Base-by-base conservation (phyloP, 2,888 invertebrate genomes). In the Pterobdella sp. region DNA sequence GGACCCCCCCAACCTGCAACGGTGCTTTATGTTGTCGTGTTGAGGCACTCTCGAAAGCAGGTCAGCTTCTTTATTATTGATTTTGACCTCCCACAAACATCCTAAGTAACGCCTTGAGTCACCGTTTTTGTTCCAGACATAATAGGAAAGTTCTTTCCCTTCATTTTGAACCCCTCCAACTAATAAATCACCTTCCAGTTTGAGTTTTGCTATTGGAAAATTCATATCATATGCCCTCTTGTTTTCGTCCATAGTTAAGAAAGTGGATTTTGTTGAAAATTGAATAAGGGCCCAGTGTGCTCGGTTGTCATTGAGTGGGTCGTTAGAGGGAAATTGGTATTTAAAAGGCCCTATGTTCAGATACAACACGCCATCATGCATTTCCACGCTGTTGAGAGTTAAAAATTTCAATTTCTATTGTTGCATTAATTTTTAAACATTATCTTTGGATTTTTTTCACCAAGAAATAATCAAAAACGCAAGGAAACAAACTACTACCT, bases 41-140 rank as follows among this genome's bases (percentile, higher is more conserved):
- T 35, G 32, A n/a, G 49, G 49, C 1, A 22, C 36, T 37, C 65
- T 72, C 56, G 72, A n/a, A 31, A 32, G 66, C 26, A 32, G 42
- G 49, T 49, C 73, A 66, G 79, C 73, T 26, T 75, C 73, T n/a
- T 37, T 72, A 32, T 35, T 72, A 63, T 78, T 79, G 56, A 82
- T 76, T 71, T 78, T 74, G n/a, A 83, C 72, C 31, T 80, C 79
- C 75, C 79, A 79, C 18, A 83, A 69, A 72, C 83, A 83, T 0
- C 83, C 83, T 32, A 78, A 77, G 75, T 80, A 83, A 18, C 79
- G 72, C 64, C 73, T 75, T 14, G 26, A 78, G 10, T 79, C 74
- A 10, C 80, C 69, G 31, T 34, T 34, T 18, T 37, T 60, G 2
- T 81, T 79, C 79, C 81, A 82, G 4, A 82, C 73, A 35, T 80